Conservation (phyloP, 2,888 invertebrate genomes). For the Alloplasta piceator region DNA sequence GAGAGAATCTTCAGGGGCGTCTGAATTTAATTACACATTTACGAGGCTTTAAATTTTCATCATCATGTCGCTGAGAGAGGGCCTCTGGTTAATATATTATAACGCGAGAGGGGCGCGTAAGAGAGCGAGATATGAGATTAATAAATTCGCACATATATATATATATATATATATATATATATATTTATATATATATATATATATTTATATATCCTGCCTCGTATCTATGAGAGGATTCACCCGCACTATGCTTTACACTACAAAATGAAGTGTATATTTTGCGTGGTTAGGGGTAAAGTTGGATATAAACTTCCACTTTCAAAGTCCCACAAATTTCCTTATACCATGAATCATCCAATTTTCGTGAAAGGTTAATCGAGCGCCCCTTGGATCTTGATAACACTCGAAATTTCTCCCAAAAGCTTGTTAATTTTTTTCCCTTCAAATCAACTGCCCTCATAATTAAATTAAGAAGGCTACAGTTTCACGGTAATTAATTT, state of each 20-base stretch:
- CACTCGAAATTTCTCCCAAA: no score
- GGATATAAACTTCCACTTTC: conserved; percentile 4
- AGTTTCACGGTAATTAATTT: no score
- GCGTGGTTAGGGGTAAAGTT: neutral
- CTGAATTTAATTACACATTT: conserved; percentile 67
- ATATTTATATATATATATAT: conserved; percentile 16
- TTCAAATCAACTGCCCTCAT: no score
- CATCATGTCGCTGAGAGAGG: conserved; percentile 37
- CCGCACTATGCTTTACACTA: conserved; percentile 7
- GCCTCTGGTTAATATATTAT: conserved; percentile 38
- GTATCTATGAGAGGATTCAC: conserved; percentile 4
- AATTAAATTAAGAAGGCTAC: no score
- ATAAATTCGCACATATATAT: conserved; percentile 58
- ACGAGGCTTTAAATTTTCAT: conserved; percentile 65
- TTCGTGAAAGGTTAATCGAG: conserved; percentile 1
- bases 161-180: conserved; percentile 13
- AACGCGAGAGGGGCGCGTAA: neutral
- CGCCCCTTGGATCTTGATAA: neutral
- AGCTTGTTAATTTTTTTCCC: no score
- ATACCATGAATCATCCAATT: conserved; percentile 21
- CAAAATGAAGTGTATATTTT: conserved; percentile 14
- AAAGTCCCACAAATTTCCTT: conserved; percentile 14
- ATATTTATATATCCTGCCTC: neutral
- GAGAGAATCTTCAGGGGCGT: conserved; percentile 50
- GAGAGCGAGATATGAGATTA: conserved; percentile 56